Conservation (phyloP, 2,113 vertebrate genomes). For the Collichthys lucidus region DNA sequence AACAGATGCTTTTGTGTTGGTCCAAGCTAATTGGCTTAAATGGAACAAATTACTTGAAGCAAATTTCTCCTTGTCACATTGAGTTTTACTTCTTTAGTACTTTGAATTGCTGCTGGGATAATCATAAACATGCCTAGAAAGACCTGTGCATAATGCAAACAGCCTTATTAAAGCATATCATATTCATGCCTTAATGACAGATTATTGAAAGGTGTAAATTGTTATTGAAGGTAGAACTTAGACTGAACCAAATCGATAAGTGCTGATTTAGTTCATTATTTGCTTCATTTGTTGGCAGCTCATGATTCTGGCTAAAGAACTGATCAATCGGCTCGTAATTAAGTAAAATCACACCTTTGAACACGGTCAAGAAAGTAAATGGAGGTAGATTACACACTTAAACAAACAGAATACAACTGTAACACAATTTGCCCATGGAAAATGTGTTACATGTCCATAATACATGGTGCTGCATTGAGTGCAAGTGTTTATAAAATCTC, state of each 20-base stretch:
- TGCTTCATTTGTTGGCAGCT: neutral
- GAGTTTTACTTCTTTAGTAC: neutral
- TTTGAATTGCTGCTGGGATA: neutral
- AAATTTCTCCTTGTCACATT: neutral
- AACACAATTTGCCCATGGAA: neutral
- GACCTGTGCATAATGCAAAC: neutral
- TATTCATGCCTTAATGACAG: neutral
- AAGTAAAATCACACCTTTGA: neutral
- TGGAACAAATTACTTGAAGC: constrained; percentile 8
- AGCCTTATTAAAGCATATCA: neutral
- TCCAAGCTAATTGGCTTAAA: constrained; percentile 42
- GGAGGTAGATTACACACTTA: neutral
- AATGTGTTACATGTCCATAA: neutral
- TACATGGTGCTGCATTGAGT: neutral
- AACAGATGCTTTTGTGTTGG: constrained; percentile 31
- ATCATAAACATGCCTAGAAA: neutral
- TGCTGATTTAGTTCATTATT: neutral
- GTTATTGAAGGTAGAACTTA: neutral
- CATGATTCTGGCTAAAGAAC: neutral
- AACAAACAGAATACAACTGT: neutral
- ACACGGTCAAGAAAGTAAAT: neutral
- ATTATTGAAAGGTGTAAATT: neutral
- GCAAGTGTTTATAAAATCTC: neutral
- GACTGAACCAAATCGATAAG: neutral
- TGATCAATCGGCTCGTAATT: neutral